A percentile compares a stretch with the other conserved stretches of the same genome.
These are phyloP conservation scores for Blastobasis lacticolella DNA, from an alignment of 2,888 invertebrate species.

Conservation along the genomic window DNA sequence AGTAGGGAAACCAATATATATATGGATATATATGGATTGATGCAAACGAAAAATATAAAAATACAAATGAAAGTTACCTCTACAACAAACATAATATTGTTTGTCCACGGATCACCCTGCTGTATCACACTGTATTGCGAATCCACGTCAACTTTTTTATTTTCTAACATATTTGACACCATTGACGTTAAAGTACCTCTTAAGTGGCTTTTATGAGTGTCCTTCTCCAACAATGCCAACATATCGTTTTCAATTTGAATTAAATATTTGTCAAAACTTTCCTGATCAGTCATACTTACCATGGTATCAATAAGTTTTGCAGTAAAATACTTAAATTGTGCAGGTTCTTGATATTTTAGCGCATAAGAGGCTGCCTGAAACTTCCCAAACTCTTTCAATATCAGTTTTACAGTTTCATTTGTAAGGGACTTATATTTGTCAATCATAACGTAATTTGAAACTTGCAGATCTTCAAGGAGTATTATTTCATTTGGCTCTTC, in stretches of 20 bases:
- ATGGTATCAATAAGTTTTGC: conserved; percentile 13
- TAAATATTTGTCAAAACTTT: background rate
- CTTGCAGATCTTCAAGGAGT: conserved; percentile 32
- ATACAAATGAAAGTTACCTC: too few relatives aligned
- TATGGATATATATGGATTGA: too few relatives aligned
- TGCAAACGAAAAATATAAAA: too few relatives aligned
- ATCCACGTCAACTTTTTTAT: too few relatives aligned
- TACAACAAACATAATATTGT: conserved; percentile 20
- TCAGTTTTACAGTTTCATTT: conserved; percentile 16
- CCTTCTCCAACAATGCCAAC: conserved; percentile 1
- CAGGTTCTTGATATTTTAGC: conserved; percentile 25
- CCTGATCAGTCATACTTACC: background rate
- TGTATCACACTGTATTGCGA: too few relatives aligned
- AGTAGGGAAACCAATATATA: too few relatives aligned
- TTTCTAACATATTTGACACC: too few relatives aligned
- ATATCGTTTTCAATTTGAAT: conserved; percentile 4
- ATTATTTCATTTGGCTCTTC: conserved; percentile 31
- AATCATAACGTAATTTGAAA: conserved; percentile 21
- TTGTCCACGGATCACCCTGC: conserved; percentile 26
- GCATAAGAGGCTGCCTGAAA: conserved; percentile 30
- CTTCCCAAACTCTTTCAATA: conserved; percentile 25
- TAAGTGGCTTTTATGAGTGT: too few relatives aligned
- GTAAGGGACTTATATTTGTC: conserved; percentile 17
- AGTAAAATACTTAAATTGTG: conserved; percentile 14
- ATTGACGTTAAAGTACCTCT: too few relatives aligned